Conservation (phyloP, 2,888 invertebrate genomes). For the Caenorhabditis afra region DNA sequence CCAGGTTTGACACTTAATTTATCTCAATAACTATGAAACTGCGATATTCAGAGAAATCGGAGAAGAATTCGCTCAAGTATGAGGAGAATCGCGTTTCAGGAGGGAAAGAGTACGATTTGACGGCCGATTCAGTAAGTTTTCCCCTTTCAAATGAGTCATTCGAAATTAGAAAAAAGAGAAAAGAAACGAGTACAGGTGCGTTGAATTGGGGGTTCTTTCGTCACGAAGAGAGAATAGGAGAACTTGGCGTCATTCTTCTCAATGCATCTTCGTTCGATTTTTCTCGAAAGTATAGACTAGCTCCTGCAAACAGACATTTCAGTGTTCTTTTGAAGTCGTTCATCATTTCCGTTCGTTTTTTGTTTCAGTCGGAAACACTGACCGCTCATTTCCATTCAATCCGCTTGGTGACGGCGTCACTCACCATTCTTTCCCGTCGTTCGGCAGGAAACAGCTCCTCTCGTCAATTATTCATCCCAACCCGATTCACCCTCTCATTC, state of each 20-base stretch:
- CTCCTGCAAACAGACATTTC: background rate
- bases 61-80: conserved; percentile 1
- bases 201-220: background rate
- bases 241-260: conserved; percentile 2
- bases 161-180: conserved; percentile 5
- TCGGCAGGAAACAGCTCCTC: background rate
- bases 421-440: conserved; percentile 15
- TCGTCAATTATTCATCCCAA: conserved; percentile 22
- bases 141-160: background rate
- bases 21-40: background rate
- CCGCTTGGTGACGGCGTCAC: conserved; percentile 13
- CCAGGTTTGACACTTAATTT: conserved; percentile 24
- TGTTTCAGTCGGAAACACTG: conserved; percentile 18
- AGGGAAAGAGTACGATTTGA: conserved; percentile 43
- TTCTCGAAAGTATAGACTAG: too few species aligned
- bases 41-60: conserved; percentile 30
- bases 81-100: conserved; percentile 20
- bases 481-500: background rate
- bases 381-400: conserved; percentile 39
- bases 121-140: conserved; percentile 38
- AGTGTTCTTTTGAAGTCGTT: background rate
- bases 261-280: background rate
- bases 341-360: background rate
- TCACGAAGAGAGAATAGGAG: conserved; percentile 12
- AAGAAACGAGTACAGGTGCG: too few species aligned